Conservation (phyloP, 2,888 invertebrate genomes). For the Leptinotarsa juncta region DNA sequence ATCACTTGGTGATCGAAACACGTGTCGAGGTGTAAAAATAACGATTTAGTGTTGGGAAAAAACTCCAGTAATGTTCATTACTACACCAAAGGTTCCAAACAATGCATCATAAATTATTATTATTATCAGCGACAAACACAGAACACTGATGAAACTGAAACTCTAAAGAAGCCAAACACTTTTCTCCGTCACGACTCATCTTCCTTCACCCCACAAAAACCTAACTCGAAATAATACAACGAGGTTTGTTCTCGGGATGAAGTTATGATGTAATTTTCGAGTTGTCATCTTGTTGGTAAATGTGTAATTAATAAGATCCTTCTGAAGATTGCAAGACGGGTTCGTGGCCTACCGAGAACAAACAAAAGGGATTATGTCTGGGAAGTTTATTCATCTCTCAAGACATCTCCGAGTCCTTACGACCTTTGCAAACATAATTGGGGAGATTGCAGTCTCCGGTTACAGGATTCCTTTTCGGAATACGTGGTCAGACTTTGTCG, state of each 20-base stretch:
- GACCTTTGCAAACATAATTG: background rate
- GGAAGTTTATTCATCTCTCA: constrained; percentile 5
- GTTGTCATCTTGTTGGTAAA: background rate
- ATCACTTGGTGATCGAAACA: no score
- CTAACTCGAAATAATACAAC: background rate
- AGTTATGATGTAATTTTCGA: background rate
- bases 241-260: background rate
- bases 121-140: no score
- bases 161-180: no score
- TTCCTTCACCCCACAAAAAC: background rate
- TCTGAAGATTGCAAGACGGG: background rate
- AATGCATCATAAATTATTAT: no score
- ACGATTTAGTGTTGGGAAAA: no score
- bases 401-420: background rate
- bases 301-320: background rate
- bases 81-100: no score
- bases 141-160: no score
- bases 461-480: no score
- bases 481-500: no score
- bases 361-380: constrained; percentile 1
- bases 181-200: background rate
- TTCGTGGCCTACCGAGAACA: background rate
- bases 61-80: no score
- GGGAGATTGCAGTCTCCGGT: background rate
- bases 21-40: no score